phyloP scores from a whole-genome alignment of 2,888 invertebrate species.

The Noctua comes region DNA sequence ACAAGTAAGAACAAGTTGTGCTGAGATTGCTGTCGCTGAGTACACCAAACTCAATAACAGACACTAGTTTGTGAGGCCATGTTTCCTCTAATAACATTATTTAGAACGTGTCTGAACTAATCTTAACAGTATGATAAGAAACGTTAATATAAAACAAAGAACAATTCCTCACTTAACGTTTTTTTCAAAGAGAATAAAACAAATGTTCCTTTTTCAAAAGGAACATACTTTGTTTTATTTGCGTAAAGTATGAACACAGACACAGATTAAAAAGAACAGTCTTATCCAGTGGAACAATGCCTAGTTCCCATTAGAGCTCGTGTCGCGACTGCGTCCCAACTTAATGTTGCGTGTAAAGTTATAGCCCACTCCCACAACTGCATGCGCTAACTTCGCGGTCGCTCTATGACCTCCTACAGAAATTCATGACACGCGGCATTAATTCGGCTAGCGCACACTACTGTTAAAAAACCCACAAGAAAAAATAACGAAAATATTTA shows the following conservation, averaged over 20 bases:
- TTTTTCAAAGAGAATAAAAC: constrained; percentile 8
- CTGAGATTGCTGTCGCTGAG: neutral
- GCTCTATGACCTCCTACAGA: constrained; percentile 78
- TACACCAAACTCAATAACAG: neutral
- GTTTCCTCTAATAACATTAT: neutral
- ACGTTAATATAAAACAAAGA: neutral
- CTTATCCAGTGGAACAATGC: constrained; percentile 56
- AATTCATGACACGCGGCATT: constrained; percentile 83
- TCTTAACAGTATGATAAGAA: neutral
- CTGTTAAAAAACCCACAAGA: constrained; percentile 45
- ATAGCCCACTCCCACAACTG: constrained; percentile 83
- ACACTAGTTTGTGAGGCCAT: neutral
- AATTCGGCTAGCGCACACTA: constrained; percentile 66
- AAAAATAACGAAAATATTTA: constrained; percentile 59
- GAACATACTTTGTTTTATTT: neutral
- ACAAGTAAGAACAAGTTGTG: too few relatives aligned
- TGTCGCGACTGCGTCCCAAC: constrained; percentile 82
- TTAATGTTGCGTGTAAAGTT: constrained; percentile 89
- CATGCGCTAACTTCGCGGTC: constrained; percentile 82
- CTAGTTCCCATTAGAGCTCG: constrained; percentile 69
- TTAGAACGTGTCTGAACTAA: neutral
- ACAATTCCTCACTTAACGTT: neutral
- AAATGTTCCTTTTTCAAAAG: constrained; percentile 18
- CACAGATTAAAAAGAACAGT: constrained; percentile 52
- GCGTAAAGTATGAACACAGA: constrained; percentile 27